Base-by-base conservation (phyloP, 2,888 invertebrate genomes). In the Plagodis dolabraria region DNA sequence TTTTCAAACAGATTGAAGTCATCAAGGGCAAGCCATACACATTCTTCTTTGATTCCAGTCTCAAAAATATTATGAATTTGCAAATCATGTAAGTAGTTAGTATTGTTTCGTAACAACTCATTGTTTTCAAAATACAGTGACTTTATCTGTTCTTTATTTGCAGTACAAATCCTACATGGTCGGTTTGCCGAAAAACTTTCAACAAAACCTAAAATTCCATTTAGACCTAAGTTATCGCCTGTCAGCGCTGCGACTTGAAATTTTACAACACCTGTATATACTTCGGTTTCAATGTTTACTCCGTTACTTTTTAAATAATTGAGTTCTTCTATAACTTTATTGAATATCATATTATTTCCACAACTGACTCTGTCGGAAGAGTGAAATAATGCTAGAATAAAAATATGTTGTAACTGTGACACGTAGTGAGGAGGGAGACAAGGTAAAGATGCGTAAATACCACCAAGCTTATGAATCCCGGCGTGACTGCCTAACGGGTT, bases 171-270 rank as follows among this genome's bases (percentile, higher is more conserved):
- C 47, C 69, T 55, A 34, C 67, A 67, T 5, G 61, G 47, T 40
- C 40, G 49, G 44, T 69, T 67, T 2, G 63, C 60, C 1, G 64
- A 61, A 57, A 70, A 70, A 43, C 64, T 63, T 54, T 70, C 70
- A 8, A 55, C 11, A 56, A 68, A 67, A 2, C 68, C 70, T 7
- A 33, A 36, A 0, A 68, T 61, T 0, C 59, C 52, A 60, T 70
- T 58, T 0, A 68, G 33, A 0, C 70, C 68, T 43, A 70, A 47
- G 47, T 70, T 68, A 34, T 68, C 68, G 0, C 67, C 67, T 42
- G 58, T 11, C 43, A 63, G 54, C 22, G 53, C 43, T 12, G 50
- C 62, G 4, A 68, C 48, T 35, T 57, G 45, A 49, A 68, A 68
- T 42, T 62, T 59, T 11, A 68, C 10, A 47, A 9, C 36, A 10